Conservation (phyloP, 2,113 vertebrate species). For the Epinephelus moara region DNA sequence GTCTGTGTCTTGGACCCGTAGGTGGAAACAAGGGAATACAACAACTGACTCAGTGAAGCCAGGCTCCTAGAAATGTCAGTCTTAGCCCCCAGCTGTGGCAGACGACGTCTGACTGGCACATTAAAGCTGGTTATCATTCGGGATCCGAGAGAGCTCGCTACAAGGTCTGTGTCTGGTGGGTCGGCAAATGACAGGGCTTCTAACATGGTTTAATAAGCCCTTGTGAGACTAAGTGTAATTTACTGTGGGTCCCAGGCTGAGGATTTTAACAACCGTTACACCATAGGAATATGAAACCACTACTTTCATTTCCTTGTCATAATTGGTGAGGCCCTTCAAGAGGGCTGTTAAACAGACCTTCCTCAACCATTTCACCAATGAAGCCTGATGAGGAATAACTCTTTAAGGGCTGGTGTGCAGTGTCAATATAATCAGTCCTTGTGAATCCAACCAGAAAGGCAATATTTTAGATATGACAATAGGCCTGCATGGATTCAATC, state of each 20-base stretch:
- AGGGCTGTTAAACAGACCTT: constrained; percentile 27
- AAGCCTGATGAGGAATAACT: background rate
- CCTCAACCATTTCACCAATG: background rate
- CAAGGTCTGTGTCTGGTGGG: constrained; percentile 33
- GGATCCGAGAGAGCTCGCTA: constrained; percentile 23
- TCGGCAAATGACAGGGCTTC: constrained; percentile 38
- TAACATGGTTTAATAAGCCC: constrained; percentile 39
- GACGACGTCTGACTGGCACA: constrained; percentile 47
- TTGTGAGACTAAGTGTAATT: constrained; percentile 47
- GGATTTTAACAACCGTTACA: constrained; percentile 17
- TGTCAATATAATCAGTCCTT: background rate
- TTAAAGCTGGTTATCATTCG: constrained; percentile 32
- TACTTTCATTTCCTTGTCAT: constrained; percentile 23
- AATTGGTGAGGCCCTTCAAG: constrained; percentile 24
- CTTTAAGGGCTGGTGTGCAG: background rate
- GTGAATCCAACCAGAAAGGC: background rate
- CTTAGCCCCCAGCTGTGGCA: constrained; percentile 51
- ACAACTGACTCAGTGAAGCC: constrained; percentile 8
- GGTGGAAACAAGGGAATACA: constrained; percentile 24
- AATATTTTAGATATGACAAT: background rate
- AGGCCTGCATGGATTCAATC: no score
- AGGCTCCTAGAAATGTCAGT: constrained; percentile 65
- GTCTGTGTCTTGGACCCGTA: background rate
- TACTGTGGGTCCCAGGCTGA: constrained; percentile 19
- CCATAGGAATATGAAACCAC: constrained; percentile 46